Percentiles rank a stretch among this genome's conserved stretches.
These are phyloP conservation scores for Stegastes partitus DNA, from an alignment of 2,113 vertebrate species.

Conservation along the genomic window DNA sequence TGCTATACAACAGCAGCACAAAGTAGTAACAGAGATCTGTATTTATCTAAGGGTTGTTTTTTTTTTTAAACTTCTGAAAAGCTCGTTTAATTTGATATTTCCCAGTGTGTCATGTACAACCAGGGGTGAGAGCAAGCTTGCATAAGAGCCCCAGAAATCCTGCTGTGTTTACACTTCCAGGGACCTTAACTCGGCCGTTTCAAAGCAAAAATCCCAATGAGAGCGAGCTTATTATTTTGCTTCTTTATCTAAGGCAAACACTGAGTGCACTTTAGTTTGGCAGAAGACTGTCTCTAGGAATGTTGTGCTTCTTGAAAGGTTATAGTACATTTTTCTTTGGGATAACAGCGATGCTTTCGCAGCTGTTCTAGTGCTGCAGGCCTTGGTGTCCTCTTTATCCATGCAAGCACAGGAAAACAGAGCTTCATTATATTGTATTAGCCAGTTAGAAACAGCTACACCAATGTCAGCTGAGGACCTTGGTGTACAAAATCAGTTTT, in stretches of 20 bases:
- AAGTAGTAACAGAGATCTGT: slow-evolving; percentile 68
- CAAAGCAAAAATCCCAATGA: slow-evolving; percentile 43
- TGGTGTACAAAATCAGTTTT: background rate
- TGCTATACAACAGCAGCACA: slow-evolving; percentile 46
- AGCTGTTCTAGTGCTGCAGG: slow-evolving; percentile 49
- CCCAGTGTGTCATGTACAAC: slow-evolving; percentile 58
- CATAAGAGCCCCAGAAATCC: slow-evolving; percentile 59
- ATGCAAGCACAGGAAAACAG: slow-evolving; percentile 20
- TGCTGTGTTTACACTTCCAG: slow-evolving; percentile 54
- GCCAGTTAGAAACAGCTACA: slow-evolving; percentile 21
- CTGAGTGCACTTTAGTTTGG: slow-evolving; percentile 65
- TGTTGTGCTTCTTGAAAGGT: slow-evolving; percentile 51
- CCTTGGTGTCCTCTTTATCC: slow-evolving; percentile 13
- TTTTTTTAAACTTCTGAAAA: slow-evolving; percentile 47
- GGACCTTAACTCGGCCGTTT: slow-evolving; percentile 35
- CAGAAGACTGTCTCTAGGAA: slow-evolving; percentile 52
- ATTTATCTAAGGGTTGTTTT: slow-evolving; percentile 57
- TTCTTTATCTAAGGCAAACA: slow-evolving; percentile 67
- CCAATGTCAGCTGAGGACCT: background rate
- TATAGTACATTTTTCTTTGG: slow-evolving; percentile 42
- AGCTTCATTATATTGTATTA: background rate
- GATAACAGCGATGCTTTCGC: slow-evolving; percentile 63
- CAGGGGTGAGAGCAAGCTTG: slow-evolving; percentile 44
- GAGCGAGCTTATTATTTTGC: slow-evolving; percentile 51
- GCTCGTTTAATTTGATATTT: slow-evolving; percentile 72